Conservation (phyloP, 2,888 invertebrate species). For the Mellilla xanthometata region DNA sequence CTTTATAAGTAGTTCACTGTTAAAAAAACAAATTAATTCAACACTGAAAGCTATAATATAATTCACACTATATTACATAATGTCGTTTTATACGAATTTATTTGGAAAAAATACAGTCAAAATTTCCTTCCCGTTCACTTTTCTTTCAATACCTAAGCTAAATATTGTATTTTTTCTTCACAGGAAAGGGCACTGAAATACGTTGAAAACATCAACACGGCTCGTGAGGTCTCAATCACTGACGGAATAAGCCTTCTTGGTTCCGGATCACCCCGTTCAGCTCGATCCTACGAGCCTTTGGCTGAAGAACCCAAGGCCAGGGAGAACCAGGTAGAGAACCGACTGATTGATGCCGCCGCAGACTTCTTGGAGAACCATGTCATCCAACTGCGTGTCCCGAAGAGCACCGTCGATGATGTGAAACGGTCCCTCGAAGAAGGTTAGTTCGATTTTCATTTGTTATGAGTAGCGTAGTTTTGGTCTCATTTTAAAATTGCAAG, state of each 20-base stretch:
- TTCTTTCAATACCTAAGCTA: no score
- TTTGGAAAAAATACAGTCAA: no score
- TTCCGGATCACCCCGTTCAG: slow-evolving; percentile 79
- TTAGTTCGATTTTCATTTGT: slow-evolving; percentile 66
- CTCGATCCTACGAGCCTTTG: slow-evolving; percentile 84
- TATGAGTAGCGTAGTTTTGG: no score
- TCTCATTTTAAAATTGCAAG: no score
- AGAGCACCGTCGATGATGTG: slow-evolving; percentile 87
- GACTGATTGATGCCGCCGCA: slow-evolving; percentile 88
- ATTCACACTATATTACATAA: no score
- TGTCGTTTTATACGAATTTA: no score
- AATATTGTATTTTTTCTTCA: slow-evolving; percentile 36
- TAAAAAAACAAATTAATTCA: no score
- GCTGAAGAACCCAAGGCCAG: slow-evolving; percentile 88
- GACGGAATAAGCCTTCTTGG: slow-evolving; percentile 83
- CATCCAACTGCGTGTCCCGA: slow-evolving; percentile 90
- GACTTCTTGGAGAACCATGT: slow-evolving; percentile 91
- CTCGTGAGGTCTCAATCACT: slow-evolving; percentile 80
- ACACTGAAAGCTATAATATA: no score
- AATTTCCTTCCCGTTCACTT: no score
- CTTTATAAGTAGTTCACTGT: no score
- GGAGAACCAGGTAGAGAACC: slow-evolving; percentile 87
- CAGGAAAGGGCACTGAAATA: slow-evolving; percentile 88
- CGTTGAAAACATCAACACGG: slow-evolving; percentile 80
- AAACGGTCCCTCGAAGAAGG: slow-evolving; percentile 92